Percentiles rank a stretch among this genome's conserved stretches.
Evolutionary conservation across 2,113 vertebrate genomes (phyloP).

Genomic region (Anhinga rufa): DNA sequence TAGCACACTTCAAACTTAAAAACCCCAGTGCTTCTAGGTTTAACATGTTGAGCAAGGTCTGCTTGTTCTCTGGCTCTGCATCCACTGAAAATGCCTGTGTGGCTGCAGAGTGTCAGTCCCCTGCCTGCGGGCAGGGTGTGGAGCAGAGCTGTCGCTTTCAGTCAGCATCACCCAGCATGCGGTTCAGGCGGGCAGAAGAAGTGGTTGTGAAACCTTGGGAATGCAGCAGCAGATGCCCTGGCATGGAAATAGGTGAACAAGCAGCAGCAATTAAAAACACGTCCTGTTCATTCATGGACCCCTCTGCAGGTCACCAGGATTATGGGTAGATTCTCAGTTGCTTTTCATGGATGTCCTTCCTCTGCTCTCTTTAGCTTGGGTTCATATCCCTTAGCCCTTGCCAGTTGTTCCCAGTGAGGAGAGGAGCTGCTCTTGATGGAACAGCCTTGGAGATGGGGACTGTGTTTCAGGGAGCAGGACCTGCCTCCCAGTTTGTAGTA

Average conservation of each 20-base stretch:
- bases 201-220: neutral
- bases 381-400: neutral
- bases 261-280: neutral
- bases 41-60: neutral
- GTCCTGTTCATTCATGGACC: neutral
- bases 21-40: neutral
- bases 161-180: neutral
- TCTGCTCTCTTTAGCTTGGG: neutral
- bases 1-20: neutral
- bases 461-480: neutral
- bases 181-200: neutral
- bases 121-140: neutral
- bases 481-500: neutral
- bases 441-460: neutral
- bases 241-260: neutral
- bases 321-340: rapidly evolving
- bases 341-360: neutral
- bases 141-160: neutral
- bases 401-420: neutral
- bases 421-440: neutral
- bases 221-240: neutral
- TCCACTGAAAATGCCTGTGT: neutral
- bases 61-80: neutral
- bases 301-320: neutral
- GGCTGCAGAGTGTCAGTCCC: neutral